phyloP scores from a whole-genome alignment of 2,888 invertebrate genomes.

The Flabesymbios commensalis region DNA sequence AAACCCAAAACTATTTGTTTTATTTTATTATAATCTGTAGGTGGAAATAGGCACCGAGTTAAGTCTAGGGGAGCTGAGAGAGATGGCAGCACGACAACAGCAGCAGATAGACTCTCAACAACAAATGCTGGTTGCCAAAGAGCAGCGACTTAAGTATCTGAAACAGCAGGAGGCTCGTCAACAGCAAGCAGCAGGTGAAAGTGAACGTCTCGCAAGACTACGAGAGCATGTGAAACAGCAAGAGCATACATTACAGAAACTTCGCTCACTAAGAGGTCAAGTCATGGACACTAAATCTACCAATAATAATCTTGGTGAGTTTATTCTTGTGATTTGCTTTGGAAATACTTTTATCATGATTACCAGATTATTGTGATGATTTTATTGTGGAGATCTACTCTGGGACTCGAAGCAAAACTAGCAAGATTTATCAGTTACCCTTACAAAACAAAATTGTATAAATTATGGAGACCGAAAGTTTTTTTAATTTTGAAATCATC shows the following conservation, averaged over 20 bases:
- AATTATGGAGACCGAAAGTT: too few relatives aligned
- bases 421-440: too few relatives aligned
- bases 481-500: too few relatives aligned
- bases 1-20: too few relatives aligned
- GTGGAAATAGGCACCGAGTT: slow-evolving; percentile 46
- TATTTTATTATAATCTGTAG: not conserved
- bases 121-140: slow-evolving; percentile 84
- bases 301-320: slow-evolving; percentile 55
- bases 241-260: slow-evolving; percentile 88
- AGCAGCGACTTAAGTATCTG: slow-evolving; percentile 89
- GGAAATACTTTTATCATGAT: not conserved
- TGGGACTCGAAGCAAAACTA: too few relatives aligned
- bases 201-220: slow-evolving; percentile 82
- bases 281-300: slow-evolving; percentile 90
- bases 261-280: slow-evolving; percentile 89
- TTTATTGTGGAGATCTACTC: too few relatives aligned
- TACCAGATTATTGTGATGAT: too few relatives aligned
- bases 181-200: slow-evolving; percentile 73
- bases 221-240: slow-evolving; percentile 92
- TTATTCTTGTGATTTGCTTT: too few relatives aligned
- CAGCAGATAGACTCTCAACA: slow-evolving; percentile 97
- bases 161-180: slow-evolving; percentile 85
- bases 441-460: too few relatives aligned
- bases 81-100: slow-evolving; percentile 96
- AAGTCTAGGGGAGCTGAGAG: slow-evolving; percentile 87